A percentile compares a stretch with the other conserved stretches of the same genome.
Evolutionary conservation across 2,888 invertebrate genomes (phyloP).

Genomic region (Agrypnus murinus): DNA sequence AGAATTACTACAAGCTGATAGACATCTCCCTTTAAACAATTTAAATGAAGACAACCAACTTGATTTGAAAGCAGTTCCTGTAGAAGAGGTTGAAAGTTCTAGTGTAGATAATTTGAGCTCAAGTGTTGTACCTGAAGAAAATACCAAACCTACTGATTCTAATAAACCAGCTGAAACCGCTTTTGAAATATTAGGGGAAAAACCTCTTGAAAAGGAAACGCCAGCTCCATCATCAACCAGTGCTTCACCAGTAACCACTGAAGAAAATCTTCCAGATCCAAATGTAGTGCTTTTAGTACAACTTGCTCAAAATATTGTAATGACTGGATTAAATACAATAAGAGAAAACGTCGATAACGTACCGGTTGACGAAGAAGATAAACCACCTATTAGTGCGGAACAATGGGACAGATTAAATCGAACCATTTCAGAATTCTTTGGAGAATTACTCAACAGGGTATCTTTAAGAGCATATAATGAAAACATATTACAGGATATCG

Average conservation of each 20-base stretch:
- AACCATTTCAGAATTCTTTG: constrained; percentile 41
- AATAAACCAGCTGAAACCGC: not conserved
- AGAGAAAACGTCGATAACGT: constrained; percentile 34
- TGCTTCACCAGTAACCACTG: constrained; percentile 16
- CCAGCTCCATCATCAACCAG: not conserved
- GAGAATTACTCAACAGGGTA: constrained; percentile 23
- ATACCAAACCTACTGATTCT: not conserved
- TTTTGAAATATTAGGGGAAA: constrained; percentile 14
- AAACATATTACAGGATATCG: constrained; percentile 27
- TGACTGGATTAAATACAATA: constrained; percentile 31
- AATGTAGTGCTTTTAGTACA: constrained; percentile 41
- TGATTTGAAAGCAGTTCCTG: constrained; percentile 8
- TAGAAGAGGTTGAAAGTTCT: not conserved
- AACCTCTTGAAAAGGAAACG: not conserved
- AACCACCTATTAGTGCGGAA: constrained; percentile 25
- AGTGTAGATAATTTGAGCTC: not conserved
- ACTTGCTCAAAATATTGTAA: constrained; percentile 42
- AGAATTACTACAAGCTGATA: constrained; percentile 54
- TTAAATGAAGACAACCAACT: not conserved
- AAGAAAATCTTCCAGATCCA: constrained; percentile 40
- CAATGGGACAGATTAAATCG: constrained; percentile 42
- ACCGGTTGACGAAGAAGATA: not conserved
- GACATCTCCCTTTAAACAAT: constrained; percentile 44
- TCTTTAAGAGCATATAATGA: constrained; percentile 5
- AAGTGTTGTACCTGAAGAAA: not conserved